Evolutionary conservation across 2,113 vertebrate species (phyloP).

Genomic region (Malurus melanocephalus): DNA sequence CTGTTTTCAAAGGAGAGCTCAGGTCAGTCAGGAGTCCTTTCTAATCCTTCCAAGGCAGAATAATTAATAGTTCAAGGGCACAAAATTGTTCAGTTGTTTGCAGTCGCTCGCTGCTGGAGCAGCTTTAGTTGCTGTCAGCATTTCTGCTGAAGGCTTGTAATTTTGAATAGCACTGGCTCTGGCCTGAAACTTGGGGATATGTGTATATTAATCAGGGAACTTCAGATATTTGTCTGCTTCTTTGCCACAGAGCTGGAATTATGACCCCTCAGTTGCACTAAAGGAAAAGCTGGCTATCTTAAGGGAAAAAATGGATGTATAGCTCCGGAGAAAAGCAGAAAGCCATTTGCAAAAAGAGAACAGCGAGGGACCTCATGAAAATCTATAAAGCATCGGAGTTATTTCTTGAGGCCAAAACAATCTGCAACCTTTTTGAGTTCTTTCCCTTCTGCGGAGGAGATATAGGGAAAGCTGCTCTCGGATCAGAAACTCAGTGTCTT

Average conservation of each 20-base stretch:
- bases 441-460: background rate
- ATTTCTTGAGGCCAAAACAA: slow-evolving; percentile 29
- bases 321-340: background rate
- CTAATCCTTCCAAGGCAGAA: slow-evolving; percentile 32
- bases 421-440: background rate
- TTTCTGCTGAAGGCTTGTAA: slow-evolving; percentile 14
- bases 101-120: background rate
- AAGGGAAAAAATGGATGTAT: background rate
- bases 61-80: slow-evolving; percentile 46
- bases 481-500: rapidly evolving
- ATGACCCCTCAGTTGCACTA: background rate
- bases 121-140: slow-evolving; percentile 27
- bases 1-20: slow-evolving; percentile 16
- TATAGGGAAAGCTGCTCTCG: background rate
- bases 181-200: background rate
- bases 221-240: background rate
- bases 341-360: background rate
- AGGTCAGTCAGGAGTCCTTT: slow-evolving; percentile 16
- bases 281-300: slow-evolving; percentile 5
- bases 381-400: background rate
- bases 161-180: background rate
- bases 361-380: background rate
- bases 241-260: background rate
- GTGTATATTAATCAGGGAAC: background rate
- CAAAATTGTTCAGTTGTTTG: background rate